These are phyloP conservation scores for Xylota sylvarum DNA, from an alignment of 2,888 invertebrate genomes.

Conservation along the genomic window DNA sequence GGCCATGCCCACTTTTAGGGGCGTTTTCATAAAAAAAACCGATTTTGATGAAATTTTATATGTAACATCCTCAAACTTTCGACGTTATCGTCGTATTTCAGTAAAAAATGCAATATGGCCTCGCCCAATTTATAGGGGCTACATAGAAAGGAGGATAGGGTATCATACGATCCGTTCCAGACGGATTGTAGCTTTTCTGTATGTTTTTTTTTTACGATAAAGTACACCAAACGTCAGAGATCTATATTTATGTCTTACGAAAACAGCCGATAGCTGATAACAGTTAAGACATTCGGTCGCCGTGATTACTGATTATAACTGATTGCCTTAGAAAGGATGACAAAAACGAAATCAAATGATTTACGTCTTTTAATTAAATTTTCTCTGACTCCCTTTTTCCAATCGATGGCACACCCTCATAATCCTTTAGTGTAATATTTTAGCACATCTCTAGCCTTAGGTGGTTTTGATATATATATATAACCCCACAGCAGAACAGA, in stretches of 20 bases:
- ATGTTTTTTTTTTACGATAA: slow-evolving; percentile 15
- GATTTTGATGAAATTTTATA: too few relatives aligned
- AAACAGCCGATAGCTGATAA: slow-evolving; percentile 33
- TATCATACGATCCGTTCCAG: too few relatives aligned
- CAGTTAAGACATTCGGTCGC: slow-evolving; percentile 59
- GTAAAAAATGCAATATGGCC: too few relatives aligned
- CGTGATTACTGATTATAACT: slow-evolving; percentile 52
- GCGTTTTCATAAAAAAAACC: too few relatives aligned
- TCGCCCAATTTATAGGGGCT: too few relatives aligned
- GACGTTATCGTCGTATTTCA: too few relatives aligned
- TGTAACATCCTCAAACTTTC: too few relatives aligned
- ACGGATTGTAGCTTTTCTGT: too few relatives aligned
- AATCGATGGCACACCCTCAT: slow-evolving; percentile 40
- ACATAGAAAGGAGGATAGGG: too few relatives aligned
- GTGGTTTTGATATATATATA: slow-evolving; percentile 10
- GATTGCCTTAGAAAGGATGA: slow-evolving; percentile 37
- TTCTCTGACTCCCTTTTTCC: background rate
- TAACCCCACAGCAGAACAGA: background rate
- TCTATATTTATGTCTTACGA: slow-evolving; percentile 52
- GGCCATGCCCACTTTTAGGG: too few relatives aligned
- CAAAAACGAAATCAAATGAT: slow-evolving; percentile 48
- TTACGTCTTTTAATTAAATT: slow-evolving; percentile 67
- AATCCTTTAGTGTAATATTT: slow-evolving; percentile 42
- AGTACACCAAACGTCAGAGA: slow-evolving; percentile 33
- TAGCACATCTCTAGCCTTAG: slow-evolving; percentile 35